These are phyloP conservation scores for Microctenopoma lineatum DNA, from an alignment of 2,797 vertebrate genomes.

Conservation along the genomic window DNA sequence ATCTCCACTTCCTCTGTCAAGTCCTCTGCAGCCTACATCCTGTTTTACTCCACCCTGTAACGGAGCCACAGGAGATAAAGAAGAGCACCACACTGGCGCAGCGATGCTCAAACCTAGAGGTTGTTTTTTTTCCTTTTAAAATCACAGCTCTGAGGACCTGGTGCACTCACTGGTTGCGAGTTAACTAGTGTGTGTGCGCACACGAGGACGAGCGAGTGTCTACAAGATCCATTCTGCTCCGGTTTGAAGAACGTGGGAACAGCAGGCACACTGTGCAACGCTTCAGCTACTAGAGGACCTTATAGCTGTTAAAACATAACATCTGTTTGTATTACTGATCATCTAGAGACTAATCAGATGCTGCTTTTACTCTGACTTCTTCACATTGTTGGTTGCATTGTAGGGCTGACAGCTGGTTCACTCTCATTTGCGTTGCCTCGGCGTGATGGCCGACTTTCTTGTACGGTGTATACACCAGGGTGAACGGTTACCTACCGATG, in stretches of 20 bases:
- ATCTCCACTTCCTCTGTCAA: slow-evolving; percentile 92
- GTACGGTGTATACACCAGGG: slow-evolving; percentile 82
- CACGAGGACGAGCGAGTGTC: slow-evolving; percentile 10
- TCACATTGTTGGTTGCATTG: slow-evolving; percentile 43
- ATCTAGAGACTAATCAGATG: slow-evolving; percentile 61
- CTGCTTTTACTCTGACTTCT: slow-evolving; percentile 57
- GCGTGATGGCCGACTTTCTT: slow-evolving; percentile 81
- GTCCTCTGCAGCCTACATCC: slow-evolving; percentile 96
- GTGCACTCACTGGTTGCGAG: slow-evolving; percentile 21
- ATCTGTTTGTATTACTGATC: slow-evolving; percentile 59
- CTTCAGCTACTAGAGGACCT: slow-evolving; percentile 70
- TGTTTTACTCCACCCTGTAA: slow-evolving; percentile 95
- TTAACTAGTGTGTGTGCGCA: slow-evolving; percentile 21
- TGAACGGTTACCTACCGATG: slow-evolving; percentile 84
- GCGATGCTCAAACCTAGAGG: slow-evolving; percentile 28
- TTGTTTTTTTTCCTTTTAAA: slow-evolving; percentile 45
- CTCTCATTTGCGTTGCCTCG: slow-evolving; percentile 73
- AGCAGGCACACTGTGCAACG: slow-evolving; percentile 46
- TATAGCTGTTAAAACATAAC: slow-evolving; percentile 66
- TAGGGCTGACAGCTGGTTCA: slow-evolving; percentile 48
- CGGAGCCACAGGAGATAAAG: slow-evolving; percentile 51
- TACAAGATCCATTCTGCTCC: slow-evolving; percentile 8
- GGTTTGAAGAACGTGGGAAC: slow-evolving; percentile 14
- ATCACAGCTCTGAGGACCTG: slow-evolving; percentile 56
- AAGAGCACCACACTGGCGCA: slow-evolving; percentile 51